Evolutionary conservation across 2,888 invertebrate species (phyloP), one percentile per base, ranked within the genome.

Genomic region (Lingula anatina): DNA sequence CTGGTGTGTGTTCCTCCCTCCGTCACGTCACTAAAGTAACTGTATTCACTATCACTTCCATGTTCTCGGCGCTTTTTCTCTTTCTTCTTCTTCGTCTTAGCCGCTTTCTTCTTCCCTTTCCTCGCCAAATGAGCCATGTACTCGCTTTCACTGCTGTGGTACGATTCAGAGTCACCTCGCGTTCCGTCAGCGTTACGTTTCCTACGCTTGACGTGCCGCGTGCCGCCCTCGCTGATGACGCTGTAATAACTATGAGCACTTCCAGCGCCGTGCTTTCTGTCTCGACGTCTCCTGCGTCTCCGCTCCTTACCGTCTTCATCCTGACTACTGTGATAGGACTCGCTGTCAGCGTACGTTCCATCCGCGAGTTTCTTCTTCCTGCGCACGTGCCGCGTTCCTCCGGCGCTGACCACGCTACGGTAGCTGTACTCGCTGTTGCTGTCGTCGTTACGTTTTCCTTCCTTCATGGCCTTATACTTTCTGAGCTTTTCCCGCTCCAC

Each of bases 401-500:
- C 74, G 21, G 66, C 75, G 44, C 71, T 70, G 7, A 66, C 58
- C n/a, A 59, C 53, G 51, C 71, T 73, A 50, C 60, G 61, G 54
- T 75, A 75, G 46, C 72, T 73, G 55, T 57, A 73, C 41, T 73
- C 75, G 54, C 70, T 70, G 56, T 71, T 73, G 47, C 70, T 71
- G 47, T 62, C 68, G 2, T 54, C 50, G 45, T 71, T 61, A n/a
- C 73, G 59, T 49, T 63, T 64, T 5, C 72, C 71, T 24, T 58
- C 54, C 56, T 73, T 74, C n/a, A n/a, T n/a, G n/a, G n/a, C n/a
- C n/a, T n/a, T n/a, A n/a, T n/a, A n/a, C 31, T 31, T 31, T 15
- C 31, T 31, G 15, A 9, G 31, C 15, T 31, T 31, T 31, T 31
- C 31, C 9, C 31, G 31, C 15, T 31, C 31, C 21, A 47, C 40